Base-by-base conservation (phyloP, 2,888 invertebrate genomes). In the Eurytoma californica region DNA sequence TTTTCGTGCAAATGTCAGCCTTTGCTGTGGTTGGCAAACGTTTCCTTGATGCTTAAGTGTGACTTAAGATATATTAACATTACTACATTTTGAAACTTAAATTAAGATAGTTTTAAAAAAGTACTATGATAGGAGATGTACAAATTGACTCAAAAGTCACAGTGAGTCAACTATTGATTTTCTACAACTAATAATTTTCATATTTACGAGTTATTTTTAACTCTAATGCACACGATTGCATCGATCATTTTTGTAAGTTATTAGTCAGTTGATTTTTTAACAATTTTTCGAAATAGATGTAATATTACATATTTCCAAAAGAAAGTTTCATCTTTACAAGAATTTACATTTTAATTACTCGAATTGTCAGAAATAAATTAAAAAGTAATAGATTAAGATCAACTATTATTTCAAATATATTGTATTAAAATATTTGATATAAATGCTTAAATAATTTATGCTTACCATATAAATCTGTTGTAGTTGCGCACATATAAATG, bases 171-270 rank as follows among this genome's bases (percentile, higher is more conserved):
- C n/a, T 79, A 65, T 69, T 63, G 63, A 58, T 79, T 69, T 72
- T 65, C 5, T 65, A 47, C n/a, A 24, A 55, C 18, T 65, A 77
- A 72, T 3, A 55, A 24, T 70, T 57, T 78, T 68, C 7, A 20
- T 57, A 47, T 68, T 49, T 67, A 63, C 18, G 9, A 70, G 14
- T 63, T 66, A 53, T 24, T 51, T 70, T 24, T n/a, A 12, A 57
- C 47, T 72, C 70, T 66, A 74, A 18, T 51, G 60, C 39, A 74
- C 60, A 75, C 39, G 28, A 70, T 39, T 51, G 39, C 70, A 73
- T 82, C 61, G 60, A 77, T 79, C 74, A 70, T 51, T 69, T 82
- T 81, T 83, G 83, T 84, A 83, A 80, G 83, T 82, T 83, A 82
- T 57, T 76, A 79, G 57, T 49, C 58, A 49, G 66, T 28, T 67